Evolutionary conservation across 2,113 vertebrate genomes (phyloP).

Genomic region (human (Homo sapiens)): DNA sequence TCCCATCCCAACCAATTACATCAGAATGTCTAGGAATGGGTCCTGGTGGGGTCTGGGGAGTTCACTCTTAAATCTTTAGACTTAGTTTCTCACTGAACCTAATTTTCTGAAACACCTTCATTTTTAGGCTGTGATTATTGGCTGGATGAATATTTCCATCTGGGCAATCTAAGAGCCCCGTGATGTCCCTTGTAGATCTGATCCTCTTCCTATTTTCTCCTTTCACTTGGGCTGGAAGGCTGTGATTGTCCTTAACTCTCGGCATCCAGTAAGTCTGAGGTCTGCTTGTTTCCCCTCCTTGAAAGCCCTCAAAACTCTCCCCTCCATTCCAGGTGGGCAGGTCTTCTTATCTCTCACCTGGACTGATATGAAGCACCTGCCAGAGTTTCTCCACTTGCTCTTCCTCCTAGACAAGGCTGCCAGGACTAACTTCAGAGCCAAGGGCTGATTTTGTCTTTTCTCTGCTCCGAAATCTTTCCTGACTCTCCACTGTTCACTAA

Average conservation of each 20-base stretch:
- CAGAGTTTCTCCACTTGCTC: rapidly evolving
- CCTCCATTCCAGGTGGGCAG: not conserved
- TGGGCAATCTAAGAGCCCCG: not conserved
- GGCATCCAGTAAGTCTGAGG: rapidly evolving
- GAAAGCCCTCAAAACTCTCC: not conserved
- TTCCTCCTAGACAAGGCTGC: not conserved
- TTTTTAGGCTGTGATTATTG: not conserved
- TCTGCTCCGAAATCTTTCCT: not conserved
- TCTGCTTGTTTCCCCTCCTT: not conserved
- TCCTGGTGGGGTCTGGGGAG: not conserved
- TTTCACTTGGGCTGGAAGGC: not conserved
- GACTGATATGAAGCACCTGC: not conserved
- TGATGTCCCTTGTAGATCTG: too few species aligned
- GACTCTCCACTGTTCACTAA: not conserved
- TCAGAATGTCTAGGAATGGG: not conserved
- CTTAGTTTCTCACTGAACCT: not conserved
- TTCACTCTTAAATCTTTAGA: not conserved
- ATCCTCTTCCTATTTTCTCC: not conserved
- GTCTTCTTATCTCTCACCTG: not conserved
- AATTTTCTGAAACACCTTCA: not conserved
- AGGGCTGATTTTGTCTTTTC: not conserved
- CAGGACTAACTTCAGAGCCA: not conserved
- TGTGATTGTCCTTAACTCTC: not conserved
- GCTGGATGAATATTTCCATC: not conserved
- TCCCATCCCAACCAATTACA: too few species aligned